Conservation (phyloP, 2,113 vertebrate genomes). For the Cebus imitator region DNA sequence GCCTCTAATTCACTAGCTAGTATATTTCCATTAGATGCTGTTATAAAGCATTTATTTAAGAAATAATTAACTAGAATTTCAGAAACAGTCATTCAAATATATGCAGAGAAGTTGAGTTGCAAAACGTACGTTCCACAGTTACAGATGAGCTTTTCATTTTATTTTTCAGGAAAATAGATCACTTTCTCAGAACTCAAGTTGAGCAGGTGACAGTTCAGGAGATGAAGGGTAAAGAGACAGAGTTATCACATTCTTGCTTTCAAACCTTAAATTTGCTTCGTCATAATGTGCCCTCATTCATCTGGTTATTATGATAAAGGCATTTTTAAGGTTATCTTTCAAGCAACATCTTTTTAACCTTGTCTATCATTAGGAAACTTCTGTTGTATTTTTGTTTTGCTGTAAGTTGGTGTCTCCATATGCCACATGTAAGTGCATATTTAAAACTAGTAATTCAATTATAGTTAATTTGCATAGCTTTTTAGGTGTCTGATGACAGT, state of each 20-base stretch:
- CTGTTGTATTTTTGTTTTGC: background rate
- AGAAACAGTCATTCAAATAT: background rate
- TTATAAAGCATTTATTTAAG: conserved; percentile 4
- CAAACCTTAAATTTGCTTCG: background rate
- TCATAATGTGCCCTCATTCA: background rate
- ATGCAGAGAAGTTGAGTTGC: background rate
- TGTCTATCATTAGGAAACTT: background rate
- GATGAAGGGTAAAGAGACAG: background rate
- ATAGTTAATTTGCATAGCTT: background rate
- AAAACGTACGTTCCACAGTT: background rate
- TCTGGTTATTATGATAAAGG: background rate
- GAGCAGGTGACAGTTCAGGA: background rate
- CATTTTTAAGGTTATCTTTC: background rate
- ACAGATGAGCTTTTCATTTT: background rate
- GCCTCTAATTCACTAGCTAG: background rate
- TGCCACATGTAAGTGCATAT: background rate
- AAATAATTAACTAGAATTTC: background rate
- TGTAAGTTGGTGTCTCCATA: background rate
- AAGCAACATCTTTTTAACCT: background rate
- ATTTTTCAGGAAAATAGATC: conserved; percentile 23
- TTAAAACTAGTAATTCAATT: background rate
- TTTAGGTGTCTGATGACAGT: background rate
- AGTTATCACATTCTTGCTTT: background rate
- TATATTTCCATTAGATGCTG: background rate
- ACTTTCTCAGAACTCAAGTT: background rate